phyloP scores from a whole-genome alignment of 2,797 vertebrate genomes.

The Sebastes iracundus region DNA sequence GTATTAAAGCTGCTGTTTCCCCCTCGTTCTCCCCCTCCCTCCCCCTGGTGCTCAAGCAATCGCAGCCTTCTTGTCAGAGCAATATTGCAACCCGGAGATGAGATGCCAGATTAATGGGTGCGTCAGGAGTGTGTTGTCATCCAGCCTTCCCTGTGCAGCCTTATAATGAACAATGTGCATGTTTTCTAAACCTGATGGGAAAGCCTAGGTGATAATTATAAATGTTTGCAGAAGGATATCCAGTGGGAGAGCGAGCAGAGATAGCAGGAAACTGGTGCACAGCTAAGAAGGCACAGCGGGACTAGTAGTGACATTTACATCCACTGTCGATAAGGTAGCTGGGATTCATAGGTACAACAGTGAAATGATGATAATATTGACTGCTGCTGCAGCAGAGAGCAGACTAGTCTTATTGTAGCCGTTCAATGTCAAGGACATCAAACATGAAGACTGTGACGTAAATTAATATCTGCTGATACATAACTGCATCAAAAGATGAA shows the following conservation, averaged over 20 bases:
- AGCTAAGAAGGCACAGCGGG: slow-evolving; percentile 4
- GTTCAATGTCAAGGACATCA: slow-evolving; percentile 52
- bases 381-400: neutral
- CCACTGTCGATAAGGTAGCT: slow-evolving; percentile 21
- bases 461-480: slow-evolving; percentile 50
- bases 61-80: slow-evolving; percentile 39
- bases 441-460: slow-evolving; percentile 33
- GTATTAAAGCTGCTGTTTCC: slow-evolving; percentile 51
- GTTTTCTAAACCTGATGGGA: slow-evolving; percentile 2
- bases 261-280: neutral
- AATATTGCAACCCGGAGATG: slow-evolving; percentile 55
- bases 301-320: slow-evolving; percentile 47
- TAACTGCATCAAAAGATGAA: slow-evolving; percentile 48
- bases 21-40: neutral
- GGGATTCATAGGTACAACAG: slow-evolving; percentile 8
- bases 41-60: slow-evolving; percentile 35
- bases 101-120: slow-evolving; percentile 63
- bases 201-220: slow-evolving; percentile 45
- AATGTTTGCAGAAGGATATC: slow-evolving; percentile 16
- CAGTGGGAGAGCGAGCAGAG: neutral
- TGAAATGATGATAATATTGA: slow-evolving; percentile 39
- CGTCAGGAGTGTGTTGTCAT: slow-evolving; percentile 46
- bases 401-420: neutral
- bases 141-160: slow-evolving; percentile 1
- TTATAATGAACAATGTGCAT: slow-evolving; percentile 7